These are phyloP conservation scores for Aphrophora alni DNA, from an alignment of 2,888 invertebrate genomes.

Conservation along the genomic window DNA sequence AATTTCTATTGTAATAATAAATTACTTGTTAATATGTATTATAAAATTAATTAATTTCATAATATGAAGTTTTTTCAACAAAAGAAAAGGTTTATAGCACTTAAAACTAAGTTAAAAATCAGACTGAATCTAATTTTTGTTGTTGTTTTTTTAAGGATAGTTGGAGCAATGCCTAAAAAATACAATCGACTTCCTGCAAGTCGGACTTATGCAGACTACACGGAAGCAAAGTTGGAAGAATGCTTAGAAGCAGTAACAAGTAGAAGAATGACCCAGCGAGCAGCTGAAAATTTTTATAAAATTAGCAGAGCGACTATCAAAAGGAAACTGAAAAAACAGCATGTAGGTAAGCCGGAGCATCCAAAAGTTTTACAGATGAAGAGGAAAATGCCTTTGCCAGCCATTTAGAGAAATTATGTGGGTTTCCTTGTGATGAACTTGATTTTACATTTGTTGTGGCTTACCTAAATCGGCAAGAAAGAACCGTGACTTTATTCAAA, in stretches of 20 bases:
- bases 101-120: too few relatives aligned
- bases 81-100: too few relatives aligned
- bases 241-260: constrained; percentile 25
- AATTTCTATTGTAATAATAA: too few relatives aligned
- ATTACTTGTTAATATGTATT: too few relatives aligned
- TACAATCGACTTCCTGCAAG: constrained; percentile 30
- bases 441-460: constrained; percentile 42
- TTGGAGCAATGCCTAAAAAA: constrained; percentile 14
- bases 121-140: too few relatives aligned
- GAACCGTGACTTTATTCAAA: constrained; percentile 41
- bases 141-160: too few relatives aligned
- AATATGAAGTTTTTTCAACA: too few relatives aligned
- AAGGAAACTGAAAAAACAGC: constrained; percentile 6
- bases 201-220: constrained; percentile 27
- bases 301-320: constrained; percentile 29
- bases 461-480: constrained; percentile 20
- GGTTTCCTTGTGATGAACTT: constrained; percentile 44
- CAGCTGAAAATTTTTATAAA: constrained; percentile 20
- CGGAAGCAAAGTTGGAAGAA: constrained; percentile 22
- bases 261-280: constrained; percentile 27
- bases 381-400: constrained; percentile 31
- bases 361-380: constrained; percentile 22
- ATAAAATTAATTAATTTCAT: too few relatives aligned
- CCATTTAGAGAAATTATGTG: constrained; percentile 25
- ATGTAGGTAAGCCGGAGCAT: constrained; percentile 15